Percentiles rank a stretch among this genome's conserved stretches.
These are phyloP conservation scores for Trachemys scripta DNA, from an alignment of 2,113 vertebrate genomes.

Conservation along the genomic window DNA sequence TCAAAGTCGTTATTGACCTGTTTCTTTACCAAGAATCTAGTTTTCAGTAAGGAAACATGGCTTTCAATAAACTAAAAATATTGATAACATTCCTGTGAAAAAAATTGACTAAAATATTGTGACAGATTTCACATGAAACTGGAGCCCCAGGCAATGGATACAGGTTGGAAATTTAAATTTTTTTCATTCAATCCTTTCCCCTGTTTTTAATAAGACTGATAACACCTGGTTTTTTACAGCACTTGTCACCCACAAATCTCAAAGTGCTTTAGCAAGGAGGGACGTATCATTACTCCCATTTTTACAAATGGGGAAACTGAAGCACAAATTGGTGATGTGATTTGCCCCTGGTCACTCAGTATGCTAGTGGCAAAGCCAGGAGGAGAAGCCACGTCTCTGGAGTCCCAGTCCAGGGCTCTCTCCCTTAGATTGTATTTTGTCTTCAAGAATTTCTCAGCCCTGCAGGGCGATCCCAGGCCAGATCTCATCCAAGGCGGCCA, in stretches of 20 bases:
- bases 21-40: not conserved
- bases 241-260: not conserved
- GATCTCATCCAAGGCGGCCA: not conserved
- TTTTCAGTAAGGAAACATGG: not conserved
- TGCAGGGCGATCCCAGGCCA: not conserved
- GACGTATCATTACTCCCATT: rapidly evolving
- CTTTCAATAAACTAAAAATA: not conserved
- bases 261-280: not conserved
- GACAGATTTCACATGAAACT: not conserved
- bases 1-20: not conserved
- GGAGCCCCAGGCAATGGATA: not conserved
- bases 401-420: no score
- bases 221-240: no score
- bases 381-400: not conserved
- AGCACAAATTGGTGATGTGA: rapidly evolving
- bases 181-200: no score
- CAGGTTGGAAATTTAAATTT: no score
- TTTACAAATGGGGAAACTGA: rapidly evolving
- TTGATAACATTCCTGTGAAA: not conserved
- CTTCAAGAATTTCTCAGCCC: not conserved
- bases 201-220: no score
- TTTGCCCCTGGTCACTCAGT: not conserved
- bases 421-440: not conserved
- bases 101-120: not conserved
- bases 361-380: not conserved